Conservation (phyloP, 2,888 invertebrate species). For the Sminthurinus aureus region DNA sequence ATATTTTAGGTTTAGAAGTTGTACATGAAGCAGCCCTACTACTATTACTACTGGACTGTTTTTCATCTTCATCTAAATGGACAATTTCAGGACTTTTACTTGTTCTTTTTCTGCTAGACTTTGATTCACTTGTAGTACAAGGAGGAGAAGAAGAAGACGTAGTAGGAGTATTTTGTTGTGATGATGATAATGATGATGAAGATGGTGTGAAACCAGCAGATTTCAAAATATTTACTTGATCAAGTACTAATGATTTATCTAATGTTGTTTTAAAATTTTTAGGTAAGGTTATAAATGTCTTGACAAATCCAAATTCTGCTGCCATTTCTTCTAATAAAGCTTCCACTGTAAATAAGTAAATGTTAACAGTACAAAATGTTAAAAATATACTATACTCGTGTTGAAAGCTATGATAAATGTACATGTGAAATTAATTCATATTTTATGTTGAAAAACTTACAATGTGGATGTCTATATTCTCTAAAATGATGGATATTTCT, state of each 20-base stretch:
- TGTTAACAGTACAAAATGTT: too few relatives aligned
- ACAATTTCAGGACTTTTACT: background rate
- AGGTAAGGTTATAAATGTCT: background rate
- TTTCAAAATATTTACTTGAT: constrained; percentile 11
- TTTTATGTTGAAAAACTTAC: too few relatives aligned
- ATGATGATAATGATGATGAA: background rate
- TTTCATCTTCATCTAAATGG: background rate
- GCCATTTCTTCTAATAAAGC: constrained; percentile 68
- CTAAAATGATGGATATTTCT: constrained; percentile 84
- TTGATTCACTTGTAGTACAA: background rate
- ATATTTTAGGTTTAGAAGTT: background rate
- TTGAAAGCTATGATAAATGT: too few relatives aligned
- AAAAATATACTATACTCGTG: too few relatives aligned
- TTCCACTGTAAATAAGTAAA: too few relatives aligned
- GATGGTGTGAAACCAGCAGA: background rate
- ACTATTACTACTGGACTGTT: background rate
- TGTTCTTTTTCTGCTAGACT: background rate
- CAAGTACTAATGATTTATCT: constrained; percentile 11
- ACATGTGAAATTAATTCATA: too few relatives aligned
- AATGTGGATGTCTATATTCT: constrained; percentile 80
- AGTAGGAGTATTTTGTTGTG: too few relatives aligned
- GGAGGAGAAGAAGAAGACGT: background rate
- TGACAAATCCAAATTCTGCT: background rate
- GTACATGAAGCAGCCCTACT: background rate
- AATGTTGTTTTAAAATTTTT: background rate